Evolutionary conservation across 1,140 invertebrate species (phyloP).

Genomic region (Apis florea): DNA sequence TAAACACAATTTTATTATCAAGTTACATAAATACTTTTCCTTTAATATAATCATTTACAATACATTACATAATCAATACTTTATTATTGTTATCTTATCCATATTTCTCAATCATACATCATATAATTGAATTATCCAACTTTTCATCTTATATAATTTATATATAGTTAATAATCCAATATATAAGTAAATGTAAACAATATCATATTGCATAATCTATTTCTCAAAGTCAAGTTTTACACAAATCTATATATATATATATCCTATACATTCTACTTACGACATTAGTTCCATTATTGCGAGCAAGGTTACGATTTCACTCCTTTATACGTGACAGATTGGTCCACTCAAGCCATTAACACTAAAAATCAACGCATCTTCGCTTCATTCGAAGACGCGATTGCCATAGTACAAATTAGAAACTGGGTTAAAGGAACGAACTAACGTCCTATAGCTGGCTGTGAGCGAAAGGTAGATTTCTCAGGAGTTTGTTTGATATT

Average conservation of each 20-base stretch:
- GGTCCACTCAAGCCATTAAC: neutral
- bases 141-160: neutral
- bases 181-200: neutral
- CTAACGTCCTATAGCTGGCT: neutral
- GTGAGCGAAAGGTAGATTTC: constrained; percentile 67
- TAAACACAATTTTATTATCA: too few species aligned
- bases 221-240: constrained; percentile 4
- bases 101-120: too few species aligned
- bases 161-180: neutral
- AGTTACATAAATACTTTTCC: too few species aligned
- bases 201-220: neutral
- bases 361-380: neutral
- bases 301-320: constrained; percentile 14
- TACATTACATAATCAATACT: too few species aligned
- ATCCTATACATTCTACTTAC: neutral
- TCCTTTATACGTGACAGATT: neutral
- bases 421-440: constrained; percentile 46
- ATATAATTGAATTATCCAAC: too few species aligned
- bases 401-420: constrained; percentile 28
- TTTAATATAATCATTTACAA: too few species aligned
- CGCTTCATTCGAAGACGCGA: neutral
- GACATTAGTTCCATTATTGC: neutral
- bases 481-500: constrained; percentile 48
- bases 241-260: too few species aligned
- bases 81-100: too few species aligned